These are phyloP conservation scores for Ciconia boyciana DNA, from an alignment of 2,113 vertebrate genomes.

Conservation along the genomic window DNA sequence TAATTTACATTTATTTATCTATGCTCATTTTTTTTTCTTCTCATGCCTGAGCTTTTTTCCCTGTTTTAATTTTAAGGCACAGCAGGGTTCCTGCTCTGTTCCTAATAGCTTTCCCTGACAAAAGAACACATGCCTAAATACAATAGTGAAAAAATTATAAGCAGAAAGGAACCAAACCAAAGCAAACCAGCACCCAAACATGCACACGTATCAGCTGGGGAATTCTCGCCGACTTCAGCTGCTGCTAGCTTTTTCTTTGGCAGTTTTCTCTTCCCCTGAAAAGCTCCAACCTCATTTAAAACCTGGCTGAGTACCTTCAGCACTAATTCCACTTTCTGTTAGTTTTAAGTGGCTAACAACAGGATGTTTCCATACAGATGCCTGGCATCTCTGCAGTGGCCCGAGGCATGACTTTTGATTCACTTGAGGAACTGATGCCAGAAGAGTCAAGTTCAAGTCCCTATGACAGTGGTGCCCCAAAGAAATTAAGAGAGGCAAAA, in stretches of 20 bases:
- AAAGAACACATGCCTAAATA: background rate
- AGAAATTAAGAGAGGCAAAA: background rate
- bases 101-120: constrained; percentile 39
- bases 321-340: background rate
- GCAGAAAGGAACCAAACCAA: constrained; percentile 15
- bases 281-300: background rate
- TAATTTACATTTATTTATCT: constrained; percentile 35
- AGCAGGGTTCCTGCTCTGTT: constrained; percentile 32
- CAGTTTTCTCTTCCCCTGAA: background rate
- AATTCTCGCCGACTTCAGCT: background rate
- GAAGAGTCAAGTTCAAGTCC: background rate
- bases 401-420: background rate
- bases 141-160: background rate
- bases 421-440: background rate
- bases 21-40: background rate
- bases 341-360: background rate
- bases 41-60: background rate
- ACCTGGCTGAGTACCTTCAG: background rate
- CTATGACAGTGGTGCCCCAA: background rate
- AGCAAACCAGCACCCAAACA: constrained; percentile 2
- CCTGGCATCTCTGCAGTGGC: background rate
- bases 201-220: background rate
- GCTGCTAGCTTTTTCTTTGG: background rate
- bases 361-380: background rate
- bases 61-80: constrained; percentile 56